phyloP scores from a whole-genome alignment of 2,888 invertebrate genomes.

The Chouioia cunea region DNA sequence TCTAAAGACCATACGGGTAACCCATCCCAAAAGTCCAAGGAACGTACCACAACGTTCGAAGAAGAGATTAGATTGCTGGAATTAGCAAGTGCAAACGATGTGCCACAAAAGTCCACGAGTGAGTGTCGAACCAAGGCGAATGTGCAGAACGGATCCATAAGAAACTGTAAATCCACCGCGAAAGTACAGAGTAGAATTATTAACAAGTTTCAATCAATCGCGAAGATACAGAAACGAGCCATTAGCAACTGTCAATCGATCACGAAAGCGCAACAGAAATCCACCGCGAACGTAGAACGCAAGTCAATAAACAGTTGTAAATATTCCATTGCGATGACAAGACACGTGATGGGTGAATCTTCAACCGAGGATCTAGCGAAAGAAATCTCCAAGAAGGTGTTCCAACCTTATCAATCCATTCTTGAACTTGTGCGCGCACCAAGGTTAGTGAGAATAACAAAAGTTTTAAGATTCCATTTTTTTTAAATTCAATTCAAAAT shows the following conservation, averaged over 20 bases:
- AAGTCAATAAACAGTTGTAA: no score
- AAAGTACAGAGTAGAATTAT: no score
- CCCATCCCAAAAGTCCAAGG: neutral
- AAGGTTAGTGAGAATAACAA: conserved; percentile 57
- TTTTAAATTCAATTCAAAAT: neutral
- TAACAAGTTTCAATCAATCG: no score
- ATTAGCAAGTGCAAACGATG: conserved; percentile 1
- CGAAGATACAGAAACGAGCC: no score
- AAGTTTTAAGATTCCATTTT: neutral
- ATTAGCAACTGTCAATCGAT: no score
- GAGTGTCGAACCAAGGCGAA: no score
- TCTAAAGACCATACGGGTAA: neutral
- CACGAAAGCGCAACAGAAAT: no score
- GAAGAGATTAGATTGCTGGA: conserved; percentile 24
- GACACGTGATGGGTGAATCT: neutral
- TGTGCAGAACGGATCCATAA: no score
- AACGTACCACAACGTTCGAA: conserved; percentile 19
- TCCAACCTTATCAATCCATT: conserved; percentile 62
- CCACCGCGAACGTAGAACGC: no score
- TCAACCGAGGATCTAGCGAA: neutral
- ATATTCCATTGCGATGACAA: neutral
- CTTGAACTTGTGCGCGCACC: conserved; percentile 58
- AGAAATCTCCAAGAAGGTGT: conserved; percentile 5
- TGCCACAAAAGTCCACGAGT: neutral
- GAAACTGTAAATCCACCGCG: no score